These are phyloP conservation scores for Lamproptera curius DNA, from an alignment of 2,888 invertebrate genomes.

Conservation along the genomic window DNA sequence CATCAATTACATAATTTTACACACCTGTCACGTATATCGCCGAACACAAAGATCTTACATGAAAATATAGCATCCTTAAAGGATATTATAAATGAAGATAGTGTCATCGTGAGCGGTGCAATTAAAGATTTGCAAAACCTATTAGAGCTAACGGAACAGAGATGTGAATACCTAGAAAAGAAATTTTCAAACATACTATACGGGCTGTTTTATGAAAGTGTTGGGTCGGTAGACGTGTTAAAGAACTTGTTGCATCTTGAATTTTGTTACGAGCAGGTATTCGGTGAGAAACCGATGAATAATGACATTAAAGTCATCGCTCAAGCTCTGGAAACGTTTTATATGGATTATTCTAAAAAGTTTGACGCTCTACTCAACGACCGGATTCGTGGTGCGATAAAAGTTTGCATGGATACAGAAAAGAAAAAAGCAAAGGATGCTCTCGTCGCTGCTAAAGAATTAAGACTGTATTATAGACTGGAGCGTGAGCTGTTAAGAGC, in stretches of 20 bases:
- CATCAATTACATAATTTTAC: slow-evolving; percentile 81
- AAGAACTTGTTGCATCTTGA: slow-evolving; percentile 79
- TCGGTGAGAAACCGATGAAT: slow-evolving; percentile 77
- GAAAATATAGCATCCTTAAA: slow-evolving; percentile 65
- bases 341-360: slow-evolving; percentile 65
- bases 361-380: slow-evolving; percentile 77
- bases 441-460: slow-evolving; percentile 76
- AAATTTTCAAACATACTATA: slow-evolving; percentile 76
- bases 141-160: slow-evolving; percentile 65
- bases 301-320: slow-evolving; percentile 76
- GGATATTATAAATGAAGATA: slow-evolving; percentile 50
- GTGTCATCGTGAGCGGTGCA: slow-evolving; percentile 35
- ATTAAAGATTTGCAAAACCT: slow-evolving; percentile 46
- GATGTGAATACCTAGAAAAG: slow-evolving; percentile 67
- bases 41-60: slow-evolving; percentile 68
- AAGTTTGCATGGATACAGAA: slow-evolving; percentile 70
- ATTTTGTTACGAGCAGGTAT: slow-evolving; percentile 80
- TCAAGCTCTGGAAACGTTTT: slow-evolving; percentile 76
- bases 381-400: slow-evolving; percentile 71
- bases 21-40: slow-evolving; percentile 77
- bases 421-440: slow-evolving; percentile 69
- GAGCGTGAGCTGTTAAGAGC: slow-evolving; percentile 63
- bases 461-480: slow-evolving; percentile 68
- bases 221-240: slow-evolving; percentile 76
- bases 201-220: slow-evolving; percentile 74